Conservation (phyloP, 1,140 invertebrate genomes). For the Panagrolaimus sp. region DNA sequence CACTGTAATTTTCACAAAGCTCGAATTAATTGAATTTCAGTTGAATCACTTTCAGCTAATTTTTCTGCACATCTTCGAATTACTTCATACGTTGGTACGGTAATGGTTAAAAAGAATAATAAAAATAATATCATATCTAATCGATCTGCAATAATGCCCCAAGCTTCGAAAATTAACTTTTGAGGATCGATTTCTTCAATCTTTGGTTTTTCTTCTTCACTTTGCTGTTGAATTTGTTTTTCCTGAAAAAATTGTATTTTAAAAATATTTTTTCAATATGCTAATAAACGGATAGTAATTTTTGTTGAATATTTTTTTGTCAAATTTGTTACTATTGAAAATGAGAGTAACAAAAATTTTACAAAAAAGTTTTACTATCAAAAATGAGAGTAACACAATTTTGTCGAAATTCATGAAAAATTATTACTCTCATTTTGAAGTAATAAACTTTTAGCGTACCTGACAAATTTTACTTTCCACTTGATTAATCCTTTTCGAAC, state of each 20-base stretch:
- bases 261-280: too few relatives aligned
- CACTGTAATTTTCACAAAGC: too few relatives aligned
- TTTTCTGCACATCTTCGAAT: conserved; percentile 26
- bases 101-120: conserved; percentile 34
- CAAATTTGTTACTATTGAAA: conserved; percentile 18
- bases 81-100: conserved; percentile 34
- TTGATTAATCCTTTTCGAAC: neutral
- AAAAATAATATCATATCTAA: conserved; percentile 29
- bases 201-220: too few relatives aligned
- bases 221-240: too few relatives aligned
- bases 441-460: too few relatives aligned
- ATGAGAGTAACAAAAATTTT: too few relatives aligned
- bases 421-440: too few relatives aligned
- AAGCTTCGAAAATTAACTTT: conserved; percentile 19
- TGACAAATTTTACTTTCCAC: neutral
- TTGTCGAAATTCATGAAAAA: too few relatives aligned
- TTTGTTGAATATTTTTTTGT: conserved; percentile 22
- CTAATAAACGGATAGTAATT: too few relatives aligned
- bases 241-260: too few relatives aligned
- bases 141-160: conserved; percentile 31
- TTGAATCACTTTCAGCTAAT: conserved; percentile 12
- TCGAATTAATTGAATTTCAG: neutral
- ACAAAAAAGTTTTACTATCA: neutral
- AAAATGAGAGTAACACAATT: neutral
- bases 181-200: too few relatives aligned